Conservation (phyloP, 2,797 vertebrate species). For the Macrochelys suwanniensis region DNA sequence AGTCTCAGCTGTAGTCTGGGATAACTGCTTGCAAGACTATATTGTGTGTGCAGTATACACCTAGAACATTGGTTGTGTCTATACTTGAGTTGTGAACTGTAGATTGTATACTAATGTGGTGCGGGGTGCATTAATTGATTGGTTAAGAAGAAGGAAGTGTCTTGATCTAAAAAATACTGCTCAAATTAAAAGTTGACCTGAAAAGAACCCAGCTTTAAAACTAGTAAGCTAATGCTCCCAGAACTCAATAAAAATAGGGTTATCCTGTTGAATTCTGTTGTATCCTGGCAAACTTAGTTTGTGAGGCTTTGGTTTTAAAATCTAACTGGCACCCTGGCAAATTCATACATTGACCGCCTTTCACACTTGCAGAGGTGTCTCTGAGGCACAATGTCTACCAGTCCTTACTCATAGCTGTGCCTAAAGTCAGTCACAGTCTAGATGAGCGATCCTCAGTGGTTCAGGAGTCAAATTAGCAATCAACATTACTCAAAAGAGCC, state of each 20-base stretch:
- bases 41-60: not conserved
- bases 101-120: not conserved
- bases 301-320: not conserved
- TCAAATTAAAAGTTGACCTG: not conserved
- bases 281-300: not conserved
- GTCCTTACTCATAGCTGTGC: not conserved
- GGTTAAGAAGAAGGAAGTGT: not conserved
- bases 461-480: not conserved
- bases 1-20: too few relatives aligned
- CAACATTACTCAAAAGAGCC: not conserved
- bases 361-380: not conserved
- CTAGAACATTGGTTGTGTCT: not conserved
- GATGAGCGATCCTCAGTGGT: not conserved
- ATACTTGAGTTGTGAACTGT: not conserved
- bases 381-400: rapidly evolving
- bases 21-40: too few relatives aligned
- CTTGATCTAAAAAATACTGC: not conserved
- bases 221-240: not conserved
- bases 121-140: not conserved
- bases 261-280: not conserved
- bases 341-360: not conserved
- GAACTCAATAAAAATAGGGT: not conserved
- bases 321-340: not conserved
- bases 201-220: not conserved
- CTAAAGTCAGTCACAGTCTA: not conserved